Evolutionary conservation across 2,888 invertebrate species (phyloP), one percentile per base, ranked within the genome.

Genomic region (Lycia hirtaria): DNA sequence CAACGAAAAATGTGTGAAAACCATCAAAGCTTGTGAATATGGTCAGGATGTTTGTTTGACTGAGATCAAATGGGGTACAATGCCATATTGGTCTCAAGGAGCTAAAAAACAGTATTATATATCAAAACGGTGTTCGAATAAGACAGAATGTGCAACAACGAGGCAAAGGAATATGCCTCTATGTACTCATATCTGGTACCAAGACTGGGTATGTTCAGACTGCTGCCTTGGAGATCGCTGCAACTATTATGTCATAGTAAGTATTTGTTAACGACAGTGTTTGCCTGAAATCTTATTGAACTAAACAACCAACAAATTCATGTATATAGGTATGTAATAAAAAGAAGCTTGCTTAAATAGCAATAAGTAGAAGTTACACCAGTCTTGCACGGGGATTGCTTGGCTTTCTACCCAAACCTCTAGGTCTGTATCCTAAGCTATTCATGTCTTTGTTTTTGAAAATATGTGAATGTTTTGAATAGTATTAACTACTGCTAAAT

Each of bases 221-320:
- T 99, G 98, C 85, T 99, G 99, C 80, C 96, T 96, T 76, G 98
- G 98, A 45, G 98, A 99, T 84, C 94, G 97, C 51, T 99, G 98
- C 87, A 99, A 99, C 85, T 98, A 97, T 82, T 99, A 95, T 83
- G 95, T 98, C 45, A 97, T 98, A 80, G 98, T 98, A 92, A 96
- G 97, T 95, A 73, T 6, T n/a, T 7, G 3, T 22, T 20, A 32
- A 24, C 12, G 5, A 20, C 6, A 19, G 3, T 12, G 10, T 28
- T 28, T n/a, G n/a, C n/a, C n/a, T n/a, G n/a, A n/a, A n/a, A n/a
- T n/a, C n/a, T n/a, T n/a, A n/a, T n/a, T n/a, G n/a, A n/a, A n/a
- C n/a, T n/a, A n/a, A n/a, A n/a, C n/a, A n/a, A n/a, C n/a, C n/a
- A n/a, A n/a, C n/a, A n/a, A n/a, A n/a, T n/a, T n/a, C n/a, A n/a